phyloP scores from a whole-genome alignment of 2,797 vertebrate species.

The Pseudocheirus occidentalis region DNA sequence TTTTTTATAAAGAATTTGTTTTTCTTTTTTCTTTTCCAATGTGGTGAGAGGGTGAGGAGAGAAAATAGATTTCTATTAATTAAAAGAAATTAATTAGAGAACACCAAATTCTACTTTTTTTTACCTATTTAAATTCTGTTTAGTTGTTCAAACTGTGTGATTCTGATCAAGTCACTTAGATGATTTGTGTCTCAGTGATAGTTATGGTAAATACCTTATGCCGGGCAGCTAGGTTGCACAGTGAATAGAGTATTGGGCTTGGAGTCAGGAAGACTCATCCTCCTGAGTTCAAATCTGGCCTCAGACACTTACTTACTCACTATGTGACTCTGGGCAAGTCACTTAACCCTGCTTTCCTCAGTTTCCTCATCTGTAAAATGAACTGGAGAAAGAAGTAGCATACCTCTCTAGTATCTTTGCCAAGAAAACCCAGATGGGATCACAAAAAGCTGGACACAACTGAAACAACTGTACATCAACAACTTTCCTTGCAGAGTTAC shows the following conservation, averaged over 20 bases:
- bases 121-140: neutral
- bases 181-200: accelerated
- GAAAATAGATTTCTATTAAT: neutral
- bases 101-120: neutral
- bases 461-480: neutral
- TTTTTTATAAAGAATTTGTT: neutral
- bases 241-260: neutral
- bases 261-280: neutral
- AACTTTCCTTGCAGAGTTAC: neutral
- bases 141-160: neutral
- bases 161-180: neutral
- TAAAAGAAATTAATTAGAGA: neutral
- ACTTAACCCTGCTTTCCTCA: neutral
- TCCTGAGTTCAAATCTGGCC: neutral
- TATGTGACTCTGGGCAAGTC: neutral
- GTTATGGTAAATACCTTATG: neutral
- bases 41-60: neutral
- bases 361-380: neutral
- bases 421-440: neutral
- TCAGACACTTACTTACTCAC: neutral
- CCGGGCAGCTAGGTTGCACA: neutral
- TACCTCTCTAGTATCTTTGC: neutral
- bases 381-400: neutral
- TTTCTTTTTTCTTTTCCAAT: neutral
- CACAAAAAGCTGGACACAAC: neutral